A percentile compares a stretch with the other conserved stretches of the same genome.
These are phyloP conservation scores for Tetragonula carbonaria DNA, from an alignment of 2,888 invertebrate species.

Conservation along the genomic window DNA sequence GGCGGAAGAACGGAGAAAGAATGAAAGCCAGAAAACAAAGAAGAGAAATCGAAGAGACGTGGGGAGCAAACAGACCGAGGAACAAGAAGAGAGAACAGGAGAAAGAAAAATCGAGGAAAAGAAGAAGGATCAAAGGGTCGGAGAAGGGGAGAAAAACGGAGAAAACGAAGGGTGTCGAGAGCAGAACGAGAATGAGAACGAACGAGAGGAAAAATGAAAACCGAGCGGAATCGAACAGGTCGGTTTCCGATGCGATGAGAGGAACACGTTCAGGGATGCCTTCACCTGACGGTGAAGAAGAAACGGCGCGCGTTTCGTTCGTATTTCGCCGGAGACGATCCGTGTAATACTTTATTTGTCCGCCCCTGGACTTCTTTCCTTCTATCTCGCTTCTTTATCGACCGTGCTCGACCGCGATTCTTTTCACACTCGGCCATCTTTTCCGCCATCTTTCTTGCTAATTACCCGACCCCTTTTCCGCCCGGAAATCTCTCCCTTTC, in stretches of 20 bases:
- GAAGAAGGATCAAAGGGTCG: neutral
- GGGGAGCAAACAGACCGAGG: no score
- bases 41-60: no score
- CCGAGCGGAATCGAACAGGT: neutral
- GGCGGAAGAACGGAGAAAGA: no score
- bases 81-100: no score
- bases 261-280: no score
- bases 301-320: constrained; percentile 21
- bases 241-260: neutral
- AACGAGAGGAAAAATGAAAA: neutral
- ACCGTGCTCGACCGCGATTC: constrained; percentile 68
- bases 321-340: constrained; percentile 47
- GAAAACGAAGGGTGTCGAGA: neutral
- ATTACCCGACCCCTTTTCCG: constrained; percentile 76
- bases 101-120: neutral
- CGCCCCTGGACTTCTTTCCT: constrained; percentile 63
- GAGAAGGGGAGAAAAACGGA: neutral
- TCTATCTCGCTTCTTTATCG: constrained; percentile 42
- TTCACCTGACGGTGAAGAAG: neutral
- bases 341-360: constrained; percentile 73
- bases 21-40: neutral
- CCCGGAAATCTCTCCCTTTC: constrained; percentile 39
- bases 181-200: neutral
- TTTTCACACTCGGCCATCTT: constrained; percentile 75
- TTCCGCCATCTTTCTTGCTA: constrained; percentile 76